Base-by-base conservation (phyloP, 2,888 invertebrate genomes). In the Masnerella sp. region DNA sequence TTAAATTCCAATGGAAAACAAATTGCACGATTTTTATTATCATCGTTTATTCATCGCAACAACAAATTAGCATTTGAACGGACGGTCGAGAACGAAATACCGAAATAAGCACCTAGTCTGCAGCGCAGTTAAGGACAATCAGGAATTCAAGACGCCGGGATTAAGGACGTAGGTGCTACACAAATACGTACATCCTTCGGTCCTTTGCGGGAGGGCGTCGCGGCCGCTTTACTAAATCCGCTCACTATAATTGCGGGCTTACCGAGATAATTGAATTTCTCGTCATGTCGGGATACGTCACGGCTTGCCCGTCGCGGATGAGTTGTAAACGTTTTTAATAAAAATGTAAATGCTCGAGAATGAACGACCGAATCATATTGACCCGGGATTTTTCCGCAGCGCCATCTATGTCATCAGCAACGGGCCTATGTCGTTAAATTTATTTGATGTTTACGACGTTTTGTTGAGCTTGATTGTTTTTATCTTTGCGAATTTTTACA, bases 221-320 rank as follows among this genome's bases (percentile, higher is more conserved):
- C 51, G 67, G 69, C 75, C 70, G 73, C 56, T 68, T 59, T 65
- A 64, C 72, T 68, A 76, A 78, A 79, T 79, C 78, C 77, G 61
- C 75, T 73, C 76, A 68, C 78, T 69, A 75, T 78, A 77, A 80
- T 78, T 79, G 78, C 90, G 88, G 91, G 91, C 91, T 91, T 91
- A 91, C 89, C 88, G 88, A 90, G 90, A 91, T 91, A 91, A 91
- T 91, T 91, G 91, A 91, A 91, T 86, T 85, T 83, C 83, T 79
- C 79, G 76, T 75, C 76, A 59, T 68, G 73, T 70, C 73, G 70
- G 56, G 70, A 67, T 70, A 64, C 74, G 51, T 58, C 70, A 65
- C 56, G 51, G 51, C 71, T 65, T 64, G 52, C 64, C 49, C 59
- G 75, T 75, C 77, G 51, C 75, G 74, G 74, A 78, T 75, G 78